phyloP scores from a whole-genome alignment of 2,113 vertebrate genomes.

The Boulengeromyrus knoepffleri region DNA sequence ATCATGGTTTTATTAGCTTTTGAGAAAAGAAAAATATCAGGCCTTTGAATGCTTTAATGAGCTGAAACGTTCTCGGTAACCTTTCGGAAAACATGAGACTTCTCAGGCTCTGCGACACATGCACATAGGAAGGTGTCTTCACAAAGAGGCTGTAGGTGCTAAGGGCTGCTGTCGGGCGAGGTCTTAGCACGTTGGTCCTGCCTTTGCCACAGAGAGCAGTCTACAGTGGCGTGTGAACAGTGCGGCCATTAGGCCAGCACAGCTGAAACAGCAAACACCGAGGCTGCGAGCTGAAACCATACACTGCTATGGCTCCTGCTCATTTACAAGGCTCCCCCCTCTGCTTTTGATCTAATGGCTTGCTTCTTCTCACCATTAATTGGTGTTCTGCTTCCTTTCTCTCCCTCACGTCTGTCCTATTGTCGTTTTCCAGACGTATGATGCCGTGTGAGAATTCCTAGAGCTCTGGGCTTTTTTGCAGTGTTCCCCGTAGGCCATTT shows the following conservation, averaged over 20 bases:
- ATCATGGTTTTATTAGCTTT: background rate
- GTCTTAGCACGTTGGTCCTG: background rate
- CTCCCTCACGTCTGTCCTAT: constrained; percentile 6
- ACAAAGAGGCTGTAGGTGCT: background rate
- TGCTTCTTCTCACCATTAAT: constrained; percentile 21
- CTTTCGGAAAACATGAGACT: background rate
- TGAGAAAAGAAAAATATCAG: background rate
- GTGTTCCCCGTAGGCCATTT: background rate
- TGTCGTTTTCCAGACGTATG: background rate
- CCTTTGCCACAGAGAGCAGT: constrained; percentile 23
- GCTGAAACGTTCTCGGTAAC: background rate
- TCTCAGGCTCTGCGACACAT: background rate
- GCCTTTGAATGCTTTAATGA: background rate
- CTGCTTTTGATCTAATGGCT: constrained; percentile 35
- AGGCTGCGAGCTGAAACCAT: constrained; percentile 52
- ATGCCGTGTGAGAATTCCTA: background rate
- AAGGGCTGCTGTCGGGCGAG: constrained; percentile 5
- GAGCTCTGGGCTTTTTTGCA: background rate
- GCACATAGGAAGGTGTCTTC: background rate
- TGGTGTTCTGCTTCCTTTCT: constrained; percentile 21
- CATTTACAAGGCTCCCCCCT: constrained; percentile 4
- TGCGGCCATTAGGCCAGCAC: constrained; percentile 48
- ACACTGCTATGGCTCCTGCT: constrained; percentile 41
- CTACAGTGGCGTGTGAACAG: constrained; percentile 55
- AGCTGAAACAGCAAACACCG: constrained; percentile 61